Percentiles rank a stretch among this genome's conserved stretches.
phyloP scores from a whole-genome alignment of 2,113 vertebrate genomes.

The Cyphomyrus discorhynchus region DNA sequence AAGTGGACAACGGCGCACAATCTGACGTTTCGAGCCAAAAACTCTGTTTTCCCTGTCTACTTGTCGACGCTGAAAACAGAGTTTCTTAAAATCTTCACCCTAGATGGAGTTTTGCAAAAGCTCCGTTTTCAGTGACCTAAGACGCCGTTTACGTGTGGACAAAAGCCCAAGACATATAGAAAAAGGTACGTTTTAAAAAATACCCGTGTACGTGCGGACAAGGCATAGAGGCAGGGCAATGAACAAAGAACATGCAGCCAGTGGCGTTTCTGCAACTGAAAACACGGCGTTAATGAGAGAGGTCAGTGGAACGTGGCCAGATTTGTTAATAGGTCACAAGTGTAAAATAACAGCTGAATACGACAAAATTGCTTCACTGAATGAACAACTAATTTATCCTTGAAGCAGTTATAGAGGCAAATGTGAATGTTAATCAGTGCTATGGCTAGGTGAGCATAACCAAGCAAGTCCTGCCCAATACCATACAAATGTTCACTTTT shows the following conservation, averaged over 20 bases:
- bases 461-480: not conserved
- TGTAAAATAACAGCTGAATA: not conserved
- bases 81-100: no score
- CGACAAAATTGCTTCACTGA: not conserved
- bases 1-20: no score
- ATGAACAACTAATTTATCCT: not conserved
- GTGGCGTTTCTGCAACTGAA: not conserved
- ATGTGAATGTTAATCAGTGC: not conserved
- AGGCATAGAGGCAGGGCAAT: not conserved
- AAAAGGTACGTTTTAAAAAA: no score
- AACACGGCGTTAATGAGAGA: not conserved
- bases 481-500: not conserved
- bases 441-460: not conserved
- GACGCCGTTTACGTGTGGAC: no score
- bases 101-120: no score
- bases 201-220: no score
- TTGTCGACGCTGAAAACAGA: no score
- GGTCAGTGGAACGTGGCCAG: not conserved
- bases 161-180: no score
- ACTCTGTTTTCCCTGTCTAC: no score
- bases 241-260: not conserved
- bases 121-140: no score
- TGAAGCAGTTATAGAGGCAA: not conserved
- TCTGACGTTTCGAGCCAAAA: no score
- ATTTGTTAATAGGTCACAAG: not conserved